Percentiles rank a stretch among this genome's conserved stretches.
phyloP scores from a whole-genome alignment of 2,113 vertebrate species.

The Epinephelus fuscoguttatus region DNA sequence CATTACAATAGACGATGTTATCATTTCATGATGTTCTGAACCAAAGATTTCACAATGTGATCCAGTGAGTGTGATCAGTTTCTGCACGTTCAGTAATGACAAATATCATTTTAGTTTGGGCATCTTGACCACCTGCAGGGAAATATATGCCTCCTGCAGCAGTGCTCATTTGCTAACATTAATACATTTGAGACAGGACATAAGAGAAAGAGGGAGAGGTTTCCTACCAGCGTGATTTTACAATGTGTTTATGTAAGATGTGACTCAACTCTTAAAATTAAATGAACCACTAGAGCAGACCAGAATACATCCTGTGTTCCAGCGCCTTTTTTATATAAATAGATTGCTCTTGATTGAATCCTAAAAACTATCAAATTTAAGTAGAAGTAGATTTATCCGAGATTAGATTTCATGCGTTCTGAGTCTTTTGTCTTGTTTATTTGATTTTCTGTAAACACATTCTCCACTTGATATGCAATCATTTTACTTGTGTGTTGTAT shows the following conservation, averaged over 20 bases:
- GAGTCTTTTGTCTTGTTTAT: slow-evolving; percentile 6
- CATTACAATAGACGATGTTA: neutral
- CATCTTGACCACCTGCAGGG: neutral
- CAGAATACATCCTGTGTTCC: slow-evolving; percentile 12
- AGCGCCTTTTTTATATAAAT: neutral
- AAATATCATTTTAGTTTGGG: slow-evolving; percentile 20
- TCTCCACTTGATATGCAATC: neutral
- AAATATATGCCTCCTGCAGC: slow-evolving; percentile 15
- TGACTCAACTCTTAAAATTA: slow-evolving; percentile 39
- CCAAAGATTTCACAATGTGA: neutral
- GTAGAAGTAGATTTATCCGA: neutral
- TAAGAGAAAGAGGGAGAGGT: slow-evolving; percentile 8
- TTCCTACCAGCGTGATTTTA: slow-evolving; percentile 18
- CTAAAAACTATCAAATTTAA: neutral
- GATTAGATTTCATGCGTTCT: neutral
- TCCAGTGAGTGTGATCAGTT: neutral
- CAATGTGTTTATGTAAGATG: slow-evolving; percentile 42
- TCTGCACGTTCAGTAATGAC: neutral
- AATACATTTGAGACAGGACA: slow-evolving; percentile 14
- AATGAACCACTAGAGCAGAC: slow-evolving; percentile 5
- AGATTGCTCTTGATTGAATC: neutral
- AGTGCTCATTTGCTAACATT: slow-evolving; percentile 9
- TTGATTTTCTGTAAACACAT: slow-evolving; percentile 7
- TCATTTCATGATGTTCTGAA: neutral
- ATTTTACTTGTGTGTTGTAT: neutral